Evolutionary conservation across 2,888 invertebrate species (phyloP).

Genomic region (Ectemnius lituratus): DNA sequence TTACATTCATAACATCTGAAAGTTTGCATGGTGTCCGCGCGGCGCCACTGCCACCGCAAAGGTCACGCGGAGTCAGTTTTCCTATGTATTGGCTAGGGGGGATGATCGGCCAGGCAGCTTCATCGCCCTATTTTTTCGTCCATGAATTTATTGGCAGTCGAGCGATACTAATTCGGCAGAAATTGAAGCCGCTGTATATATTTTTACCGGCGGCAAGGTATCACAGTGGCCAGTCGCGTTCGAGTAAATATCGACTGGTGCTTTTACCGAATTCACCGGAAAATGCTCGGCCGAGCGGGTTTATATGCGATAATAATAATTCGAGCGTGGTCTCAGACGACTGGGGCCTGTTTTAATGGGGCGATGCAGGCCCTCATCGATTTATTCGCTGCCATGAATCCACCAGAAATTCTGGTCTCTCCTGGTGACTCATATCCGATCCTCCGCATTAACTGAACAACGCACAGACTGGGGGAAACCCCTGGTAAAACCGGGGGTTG

Average conservation of each 20-base stretch:
- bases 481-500: neutral
- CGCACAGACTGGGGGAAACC: constrained; percentile 36
- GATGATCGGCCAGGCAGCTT: neutral
- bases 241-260: neutral
- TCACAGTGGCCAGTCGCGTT: neutral
- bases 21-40: constrained; percentile 41
- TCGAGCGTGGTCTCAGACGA: neutral
- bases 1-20: constrained; percentile 58
- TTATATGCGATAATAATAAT: neutral
- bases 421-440: constrained; percentile 59
- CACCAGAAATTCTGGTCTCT: constrained; percentile 43
- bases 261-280: neutral
- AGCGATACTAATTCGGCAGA: neutral
- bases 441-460: constrained; percentile 46
- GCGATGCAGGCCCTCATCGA: constrained; percentile 39
- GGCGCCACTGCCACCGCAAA: constrained; percentile 26
- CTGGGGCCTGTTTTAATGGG: constrained; percentile 14
- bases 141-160: neutral
- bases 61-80: constrained; percentile 36
- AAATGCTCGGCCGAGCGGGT: too few relatives aligned
- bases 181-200: neutral
- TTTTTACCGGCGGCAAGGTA: neutral
- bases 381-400: constrained; percentile 46
- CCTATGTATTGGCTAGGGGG: too few relatives aligned
- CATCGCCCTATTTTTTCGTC: constrained; percentile 2